Evolutionary conservation across 1,140 invertebrate genomes (phyloP).

Genomic region (Chironomus striatipennis): DNA sequence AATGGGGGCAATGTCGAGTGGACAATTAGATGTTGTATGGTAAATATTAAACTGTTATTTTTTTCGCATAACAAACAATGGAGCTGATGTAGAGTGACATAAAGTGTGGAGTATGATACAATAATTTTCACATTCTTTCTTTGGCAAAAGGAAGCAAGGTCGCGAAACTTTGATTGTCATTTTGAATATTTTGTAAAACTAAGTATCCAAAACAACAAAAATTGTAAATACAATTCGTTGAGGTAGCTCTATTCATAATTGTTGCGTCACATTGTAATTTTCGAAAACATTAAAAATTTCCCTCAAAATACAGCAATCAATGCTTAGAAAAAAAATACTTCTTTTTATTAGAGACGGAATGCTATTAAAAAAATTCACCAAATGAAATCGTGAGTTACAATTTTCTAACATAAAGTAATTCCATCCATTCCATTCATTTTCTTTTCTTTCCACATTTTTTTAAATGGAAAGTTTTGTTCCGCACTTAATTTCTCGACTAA

Average conservation of each 20-base stretch:
- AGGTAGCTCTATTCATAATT: too few species aligned
- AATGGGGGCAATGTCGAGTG: conserved; percentile 11
- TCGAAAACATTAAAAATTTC: conserved; percentile 1
- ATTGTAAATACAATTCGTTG: too few species aligned
- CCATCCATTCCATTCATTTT: not conserved
- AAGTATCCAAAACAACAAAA: too few species aligned
- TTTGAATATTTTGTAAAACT: too few species aligned
- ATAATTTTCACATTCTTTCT: not conserved
- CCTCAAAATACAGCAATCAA: not conserved
- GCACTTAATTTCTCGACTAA: conserved; percentile 2
- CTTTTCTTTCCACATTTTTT: not conserved
- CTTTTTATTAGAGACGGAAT: not conserved
- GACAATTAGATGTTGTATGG: not conserved
- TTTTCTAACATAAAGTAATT: not conserved
- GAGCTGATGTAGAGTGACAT: not conserved
- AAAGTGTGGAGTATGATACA: too few species aligned
- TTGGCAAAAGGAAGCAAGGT: not conserved
- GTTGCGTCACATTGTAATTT: not conserved
- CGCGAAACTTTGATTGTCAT: not conserved
- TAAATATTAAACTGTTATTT: not conserved
- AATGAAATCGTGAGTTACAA: conserved; percentile 1
- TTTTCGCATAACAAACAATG: not conserved
- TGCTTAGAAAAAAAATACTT: not conserved
- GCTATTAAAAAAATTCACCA: not conserved
- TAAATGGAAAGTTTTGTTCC: conserved; percentile 7